Conservation (phyloP, 2,113 vertebrate genomes). For the Gila orcuttii region DNA sequence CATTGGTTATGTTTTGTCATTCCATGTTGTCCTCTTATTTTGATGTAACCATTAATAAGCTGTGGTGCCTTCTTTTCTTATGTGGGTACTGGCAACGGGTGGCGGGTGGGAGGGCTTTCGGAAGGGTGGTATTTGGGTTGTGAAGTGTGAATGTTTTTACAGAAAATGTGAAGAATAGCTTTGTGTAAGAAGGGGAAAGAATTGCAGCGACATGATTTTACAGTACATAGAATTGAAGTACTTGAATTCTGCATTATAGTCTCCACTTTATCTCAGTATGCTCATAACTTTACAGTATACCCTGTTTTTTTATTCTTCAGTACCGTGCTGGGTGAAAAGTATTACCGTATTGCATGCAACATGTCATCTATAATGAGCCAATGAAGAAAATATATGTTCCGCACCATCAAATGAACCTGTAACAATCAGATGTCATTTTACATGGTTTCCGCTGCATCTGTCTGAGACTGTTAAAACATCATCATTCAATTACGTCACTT, state of each 20-base stretch:
- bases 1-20: slow-evolving; percentile 17
- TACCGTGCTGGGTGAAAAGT: slow-evolving; percentile 63
- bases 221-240: slow-evolving; percentile 58
- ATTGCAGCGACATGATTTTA: slow-evolving; percentile 46
- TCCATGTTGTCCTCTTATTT: slow-evolving; percentile 61
- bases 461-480: slow-evolving; percentile 53
- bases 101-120: slow-evolving; percentile 40
- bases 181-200: slow-evolving; percentile 55
- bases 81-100: slow-evolving; percentile 65
- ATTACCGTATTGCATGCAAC: slow-evolving; percentile 53
- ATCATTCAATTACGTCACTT: slow-evolving; percentile 43
- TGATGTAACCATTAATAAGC: slow-evolving; percentile 74
- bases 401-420: slow-evolving; percentile 55
- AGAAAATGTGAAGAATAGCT: slow-evolving; percentile 66
- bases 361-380: slow-evolving; percentile 48
- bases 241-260: slow-evolving; percentile 58
- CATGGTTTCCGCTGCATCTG: slow-evolving; percentile 45
- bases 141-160: slow-evolving; percentile 75
- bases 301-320: slow-evolving; percentile 37
- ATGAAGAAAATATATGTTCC: slow-evolving; percentile 57
- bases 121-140: slow-evolving; percentile 38
- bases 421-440: slow-evolving; percentile 42
- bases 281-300: slow-evolving; percentile 59
- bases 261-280: slow-evolving; percentile 60
- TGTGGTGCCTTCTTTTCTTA: slow-evolving; percentile 84